These are phyloP conservation scores for Callocephalon fimbriatum DNA, from an alignment of 2,113 vertebrate species.

Conservation along the genomic window DNA sequence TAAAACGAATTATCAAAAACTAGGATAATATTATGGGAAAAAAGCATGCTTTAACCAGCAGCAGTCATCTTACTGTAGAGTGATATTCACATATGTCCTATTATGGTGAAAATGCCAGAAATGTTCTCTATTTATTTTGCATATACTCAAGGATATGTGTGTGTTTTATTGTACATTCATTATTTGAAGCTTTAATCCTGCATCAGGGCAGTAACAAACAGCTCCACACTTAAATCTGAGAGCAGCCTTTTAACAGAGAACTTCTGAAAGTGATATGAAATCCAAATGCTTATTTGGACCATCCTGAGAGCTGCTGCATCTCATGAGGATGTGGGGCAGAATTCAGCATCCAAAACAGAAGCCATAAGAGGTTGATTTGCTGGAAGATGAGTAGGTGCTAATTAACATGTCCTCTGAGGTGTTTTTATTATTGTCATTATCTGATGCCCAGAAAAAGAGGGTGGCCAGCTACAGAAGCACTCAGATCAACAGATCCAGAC, in stretches of 20 bases:
- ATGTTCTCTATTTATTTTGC: slow-evolving; percentile 34
- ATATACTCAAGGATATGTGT: neutral
- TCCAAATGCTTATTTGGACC: accelerated
- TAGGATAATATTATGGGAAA: neutral
- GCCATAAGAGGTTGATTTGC: neutral
- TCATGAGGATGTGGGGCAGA: neutral
- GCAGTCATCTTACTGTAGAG: neutral
- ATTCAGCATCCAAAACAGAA: neutral
- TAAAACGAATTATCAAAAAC: slow-evolving; percentile 36
- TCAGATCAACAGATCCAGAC: neutral
- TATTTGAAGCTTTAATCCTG: slow-evolving; percentile 1
- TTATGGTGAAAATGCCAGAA: neutral
- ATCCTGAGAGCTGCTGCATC: neutral
- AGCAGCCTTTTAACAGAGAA: neutral
- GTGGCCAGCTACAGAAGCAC: neutral
- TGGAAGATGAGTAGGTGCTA: neutral
- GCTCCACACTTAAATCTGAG: neutral
- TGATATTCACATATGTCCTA: neutral
- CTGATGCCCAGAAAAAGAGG: neutral
- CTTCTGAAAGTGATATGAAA: neutral
- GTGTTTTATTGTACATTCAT: neutral
- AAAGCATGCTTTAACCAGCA: slow-evolving; percentile 27
- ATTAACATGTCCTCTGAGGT: neutral
- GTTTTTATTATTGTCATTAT: neutral
- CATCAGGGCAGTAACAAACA: neutral